Percentiles rank a stretch among this genome's conserved stretches.
phyloP scores from a whole-genome alignment of 2,797 vertebrate genomes.

The Alcedo quadribrachys region DNA sequence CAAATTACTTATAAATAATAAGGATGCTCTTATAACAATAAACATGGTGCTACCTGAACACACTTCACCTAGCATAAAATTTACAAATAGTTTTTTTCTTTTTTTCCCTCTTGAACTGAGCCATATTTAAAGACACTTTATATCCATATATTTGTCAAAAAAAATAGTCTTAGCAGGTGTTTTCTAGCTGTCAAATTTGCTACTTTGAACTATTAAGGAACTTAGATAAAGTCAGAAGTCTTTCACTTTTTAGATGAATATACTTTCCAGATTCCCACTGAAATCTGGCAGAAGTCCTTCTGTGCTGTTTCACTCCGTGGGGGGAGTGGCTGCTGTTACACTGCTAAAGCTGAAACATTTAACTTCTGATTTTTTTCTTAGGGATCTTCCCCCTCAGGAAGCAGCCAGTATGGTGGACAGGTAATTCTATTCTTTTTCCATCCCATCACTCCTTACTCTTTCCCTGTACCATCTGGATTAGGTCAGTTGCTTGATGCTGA shows the following conservation, averaged over 20 bases:
- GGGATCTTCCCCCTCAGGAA: constrained; percentile 17
- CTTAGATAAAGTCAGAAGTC: neutral
- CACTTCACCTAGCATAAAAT: neutral
- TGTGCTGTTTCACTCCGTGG: neutral
- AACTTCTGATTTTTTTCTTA: neutral
- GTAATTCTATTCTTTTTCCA: neutral
- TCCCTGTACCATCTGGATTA: neutral
- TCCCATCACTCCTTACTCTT: neutral
- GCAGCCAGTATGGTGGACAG: constrained; percentile 28
- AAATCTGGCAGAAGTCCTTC: neutral
- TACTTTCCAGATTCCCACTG: neutral
- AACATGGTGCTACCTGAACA: neutral
- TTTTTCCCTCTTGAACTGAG: neutral
- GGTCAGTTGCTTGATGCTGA: neutral
- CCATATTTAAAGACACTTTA: neutral
- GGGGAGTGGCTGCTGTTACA: neutral
- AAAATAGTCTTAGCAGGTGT: neutral
- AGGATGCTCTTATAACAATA: neutral
- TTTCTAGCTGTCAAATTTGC: neutral
- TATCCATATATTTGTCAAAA: neutral
- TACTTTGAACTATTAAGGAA: neutral
- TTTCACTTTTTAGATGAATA: neutral
- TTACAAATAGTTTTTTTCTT: neutral
- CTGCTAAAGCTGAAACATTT: neutral
- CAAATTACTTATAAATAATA: neutral